Evolutionary conservation across 2,888 invertebrate species (phyloP), one percentile per base, ranked within the genome.

Genomic region (Tiphia femorata): DNA sequence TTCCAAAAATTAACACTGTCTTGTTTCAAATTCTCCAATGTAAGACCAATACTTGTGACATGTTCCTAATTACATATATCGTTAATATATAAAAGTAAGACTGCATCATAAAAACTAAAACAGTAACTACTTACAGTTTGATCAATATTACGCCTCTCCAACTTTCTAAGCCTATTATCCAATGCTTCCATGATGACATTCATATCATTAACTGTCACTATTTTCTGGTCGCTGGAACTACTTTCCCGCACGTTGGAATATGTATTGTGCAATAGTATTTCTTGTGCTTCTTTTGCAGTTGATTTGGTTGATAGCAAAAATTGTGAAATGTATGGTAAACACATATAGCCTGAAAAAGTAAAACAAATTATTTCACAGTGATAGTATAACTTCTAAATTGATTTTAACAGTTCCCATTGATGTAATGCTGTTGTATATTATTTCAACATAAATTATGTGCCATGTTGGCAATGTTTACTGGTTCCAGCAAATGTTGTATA

Each of bases 271-370:
- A 48, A 43, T 43, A 14, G 10, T 49, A 12, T 38, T 5, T 7
- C n/a, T 29, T 41, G 16, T 12, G 14, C 42, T 12, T 57, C 43
- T 8, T 7, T 40, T 23, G 46, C 23, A 5, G 30, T n/a, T 1
- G 14, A 14, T 42, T 44, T 30, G 37, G 33, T 40, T 3, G 30
- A 19, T 43, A 35, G 40, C 8, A 70, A 43, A 27, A 58, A 43
- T 27, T 63, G 51, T 17, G 58, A 25, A 17, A 68, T 21, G 35
- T 58, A 65, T 41, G 71, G 65, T 19, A 75, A 42, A 16, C 67
- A 56, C 73, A 75, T 77, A 30, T 56, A 75, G 38, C 76, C 81
- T 81, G 69, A 67, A 75, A 76, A 48, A 44, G n/a, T 52, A 51
- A 57, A 29, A 35, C 7, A 37, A 29, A 19, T 20, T 41, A 40